Evolutionary conservation across 53 echinoderm and acorn worm species (phyloP).

Genomic region (Echinarachnius parma): DNA sequence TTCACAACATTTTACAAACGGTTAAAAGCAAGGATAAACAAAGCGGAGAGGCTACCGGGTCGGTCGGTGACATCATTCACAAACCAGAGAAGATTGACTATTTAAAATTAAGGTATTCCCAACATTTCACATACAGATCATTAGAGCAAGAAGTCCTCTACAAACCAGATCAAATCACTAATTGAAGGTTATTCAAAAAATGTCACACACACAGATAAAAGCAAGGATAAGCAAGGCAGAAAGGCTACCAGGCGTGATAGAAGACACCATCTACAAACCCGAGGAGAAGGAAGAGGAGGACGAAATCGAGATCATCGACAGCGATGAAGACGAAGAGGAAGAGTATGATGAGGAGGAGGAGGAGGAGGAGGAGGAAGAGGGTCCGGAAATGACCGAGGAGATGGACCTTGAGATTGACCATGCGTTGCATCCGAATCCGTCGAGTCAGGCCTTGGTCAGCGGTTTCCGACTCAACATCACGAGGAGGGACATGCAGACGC

Average conservation of each 20-base stretch:
- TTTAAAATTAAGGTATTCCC: too few species aligned
- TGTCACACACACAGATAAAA: too few species aligned
- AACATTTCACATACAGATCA: too few species aligned
- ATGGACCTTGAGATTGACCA: slow-evolving; percentile 75
- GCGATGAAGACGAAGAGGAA: slow-evolving; percentile 51
- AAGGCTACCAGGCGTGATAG: not conserved
- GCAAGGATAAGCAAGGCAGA: slow-evolving; percentile 44
- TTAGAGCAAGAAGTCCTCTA: too few species aligned
- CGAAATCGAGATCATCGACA: not conserved
- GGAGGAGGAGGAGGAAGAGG: slow-evolving; percentile 56
- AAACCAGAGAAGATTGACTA: too few species aligned
- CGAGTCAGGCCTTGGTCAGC: slow-evolving; percentile 50
- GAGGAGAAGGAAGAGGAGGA: slow-evolving; percentile 30
- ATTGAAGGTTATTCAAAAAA: too few species aligned
- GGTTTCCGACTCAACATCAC: slow-evolving; percentile 68
- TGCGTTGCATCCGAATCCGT: slow-evolving; percentile 64
- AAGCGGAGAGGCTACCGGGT: too few species aligned
- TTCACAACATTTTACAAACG: too few species aligned
- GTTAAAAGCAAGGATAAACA: too few species aligned
- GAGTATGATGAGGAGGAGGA: slow-evolving; percentile 43
- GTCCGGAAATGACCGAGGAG: slow-evolving; percentile 69
- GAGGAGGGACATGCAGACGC: slow-evolving; percentile 74
- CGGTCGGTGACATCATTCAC: too few species aligned
- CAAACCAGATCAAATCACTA: too few species aligned
- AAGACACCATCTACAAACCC: slow-evolving; percentile 23